These are phyloP conservation scores for Pelusios castaneus DNA, from an alignment of 2,113 vertebrate genomes.

Conservation along the genomic window DNA sequence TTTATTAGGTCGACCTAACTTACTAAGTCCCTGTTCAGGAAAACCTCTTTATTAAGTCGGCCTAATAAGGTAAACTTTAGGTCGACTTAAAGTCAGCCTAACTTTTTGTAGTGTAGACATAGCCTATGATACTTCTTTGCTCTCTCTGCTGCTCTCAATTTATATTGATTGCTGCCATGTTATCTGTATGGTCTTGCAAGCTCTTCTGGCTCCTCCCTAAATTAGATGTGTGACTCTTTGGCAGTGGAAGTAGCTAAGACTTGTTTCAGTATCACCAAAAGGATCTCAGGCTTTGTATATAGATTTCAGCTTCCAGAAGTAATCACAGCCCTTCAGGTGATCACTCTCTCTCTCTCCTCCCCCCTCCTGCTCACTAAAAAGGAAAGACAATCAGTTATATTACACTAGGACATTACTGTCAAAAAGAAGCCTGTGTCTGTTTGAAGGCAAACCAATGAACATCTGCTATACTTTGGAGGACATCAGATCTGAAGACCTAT, in stretches of 20 bases:
- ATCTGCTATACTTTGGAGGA: constrained; percentile 65
- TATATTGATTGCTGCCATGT: constrained; percentile 20
- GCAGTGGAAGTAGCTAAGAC: not conserved
- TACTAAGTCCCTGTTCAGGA: no score
- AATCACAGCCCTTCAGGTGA: constrained; percentile 50
- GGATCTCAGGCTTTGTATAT: not conserved
- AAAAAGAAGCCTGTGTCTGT: constrained; percentile 31
- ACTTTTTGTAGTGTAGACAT: no score
- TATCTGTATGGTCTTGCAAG: not conserved
- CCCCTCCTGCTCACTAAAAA: not conserved
- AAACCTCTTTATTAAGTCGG: no score
- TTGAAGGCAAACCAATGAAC: constrained; percentile 63
- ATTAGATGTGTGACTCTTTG: not conserved
- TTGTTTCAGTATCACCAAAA: constrained; percentile 32
- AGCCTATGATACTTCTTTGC: not conserved
- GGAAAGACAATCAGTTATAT: not conserved
- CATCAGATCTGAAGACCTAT: constrained; percentile 60
- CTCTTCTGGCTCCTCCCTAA: not conserved
- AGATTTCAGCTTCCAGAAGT: constrained; percentile 32
- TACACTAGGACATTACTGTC: not conserved
- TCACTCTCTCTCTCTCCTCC: constrained; percentile 29
- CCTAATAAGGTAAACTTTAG: no score
- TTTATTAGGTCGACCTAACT: no score
- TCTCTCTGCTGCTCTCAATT: not conserved
- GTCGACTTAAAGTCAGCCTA: no score